Base-by-base conservation (phyloP, 2,888 invertebrate genomes). In the Erebia aethiops region DNA sequence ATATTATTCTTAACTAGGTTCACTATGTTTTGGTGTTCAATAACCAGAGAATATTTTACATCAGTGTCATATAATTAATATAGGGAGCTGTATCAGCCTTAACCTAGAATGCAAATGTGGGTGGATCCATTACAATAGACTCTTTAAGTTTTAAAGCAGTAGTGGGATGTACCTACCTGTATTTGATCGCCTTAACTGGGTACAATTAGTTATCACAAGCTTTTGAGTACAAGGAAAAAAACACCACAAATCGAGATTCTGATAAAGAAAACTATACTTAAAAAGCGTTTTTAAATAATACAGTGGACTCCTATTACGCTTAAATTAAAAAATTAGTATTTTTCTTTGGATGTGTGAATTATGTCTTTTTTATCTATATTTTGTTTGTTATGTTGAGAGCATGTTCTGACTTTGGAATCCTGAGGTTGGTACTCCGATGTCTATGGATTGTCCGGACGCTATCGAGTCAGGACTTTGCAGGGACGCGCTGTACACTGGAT, bases 401-500 rank as follows among this genome's bases (percentile, higher is more conserved):
- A 87, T 83, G 76, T 87, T 85, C 74, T 87, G 86, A 76, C 76
- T 83, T 67, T 80, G 84, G 73, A 86, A 84, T 66, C 86, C 81
- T 67, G 72, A 54, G 21, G 78, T 70, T 13, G 85, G 83, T 1
- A 84, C 82, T 21, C 85, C 88, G 54, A 88, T 84, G 65, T 94
- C 93, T 73, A 91, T 81, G 35, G 94, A 94, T 70, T 93, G 94
- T 0, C 87, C 89, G 2, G 94, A 94, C 49, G 95, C 95, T 85
- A 96, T 95, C 70, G 96, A 96, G 87, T 96, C 96, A 43, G 96
- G 96, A 82, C 96, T 96, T 83, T 96, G 96, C 11, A 96, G 91
- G 0, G 96, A 96, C 16, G 96, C 95, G 78, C 95, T 95, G 85
- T 96, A 96, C 51, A 95, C 91, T 0, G 95, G 95, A 81, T 96